Base-by-base conservation (phyloP, 2,113 vertebrate genomes). In the Centropus bengalensis region DNA sequence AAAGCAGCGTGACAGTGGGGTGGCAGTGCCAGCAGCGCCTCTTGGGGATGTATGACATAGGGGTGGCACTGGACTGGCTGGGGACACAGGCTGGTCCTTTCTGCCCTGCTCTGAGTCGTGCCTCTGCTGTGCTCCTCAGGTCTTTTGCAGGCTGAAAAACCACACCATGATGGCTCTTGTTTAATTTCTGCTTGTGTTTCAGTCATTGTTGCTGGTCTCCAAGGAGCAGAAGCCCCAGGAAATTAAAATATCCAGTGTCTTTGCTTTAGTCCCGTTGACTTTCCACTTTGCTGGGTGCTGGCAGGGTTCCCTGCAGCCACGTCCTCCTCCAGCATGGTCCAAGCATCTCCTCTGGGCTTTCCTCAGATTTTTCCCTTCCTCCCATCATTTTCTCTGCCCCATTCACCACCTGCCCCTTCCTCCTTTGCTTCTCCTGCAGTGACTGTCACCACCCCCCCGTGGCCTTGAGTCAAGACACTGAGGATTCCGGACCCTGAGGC, bases 391-490 rank as follows among this genome's bases (percentile, higher is more conserved):
- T 3, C 9, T 70, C 28, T 7, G 42, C 19, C 23, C 19, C 12
- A 6, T 26, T 24, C 21, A 20, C n/a, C 13, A 4, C 77, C 38
- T 62, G 42, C n/a, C 26, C 22, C 24, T 69, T 36, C 54, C 27
- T 60, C 52, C 38, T 45, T 45, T 45, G 44, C 44, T 45, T 45
- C 16, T 45, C 44, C 44, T 45, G 44, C 44, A 19, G 68, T 3
- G 8, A 3, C 66, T 7, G 1, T 51, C 28, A 9, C 10, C 4
- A 3, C 7, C 4, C 10, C 9, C 0, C 0, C 4, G 23, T n/a
- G 59, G 68, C 38, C 70, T 44, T 16, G 13, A 14, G 54, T 24
- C 14, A 49, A 33, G 56, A 3, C 6, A 0, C 28, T 36, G 52
- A 36, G 33, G 11, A 6, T 45, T 64, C 55, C 68, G n/a, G 58